Conservation (phyloP, 2,113 vertebrate species). For the Limnothrissa miodon region DNA sequence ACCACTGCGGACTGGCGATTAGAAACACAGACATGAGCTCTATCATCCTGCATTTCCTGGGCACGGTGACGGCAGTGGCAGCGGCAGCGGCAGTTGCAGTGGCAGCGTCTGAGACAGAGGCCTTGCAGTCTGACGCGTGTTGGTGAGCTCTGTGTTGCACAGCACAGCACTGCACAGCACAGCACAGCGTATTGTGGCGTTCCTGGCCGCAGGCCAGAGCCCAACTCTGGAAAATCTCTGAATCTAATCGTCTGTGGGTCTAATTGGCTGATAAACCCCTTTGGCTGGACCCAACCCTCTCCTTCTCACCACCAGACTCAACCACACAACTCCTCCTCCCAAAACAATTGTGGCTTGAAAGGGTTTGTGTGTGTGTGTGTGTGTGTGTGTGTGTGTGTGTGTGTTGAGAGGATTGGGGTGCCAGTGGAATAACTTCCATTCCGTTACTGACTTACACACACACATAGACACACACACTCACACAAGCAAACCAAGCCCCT, state of each 20-base stretch:
- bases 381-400: too few relatives aligned
- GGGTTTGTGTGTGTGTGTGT: too few relatives aligned
- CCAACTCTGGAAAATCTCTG: conserved; percentile 44
- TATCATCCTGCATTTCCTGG: conserved; percentile 43
- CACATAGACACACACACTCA: not conserved
- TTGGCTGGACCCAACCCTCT: not conserved
- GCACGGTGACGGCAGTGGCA: conserved; percentile 1
- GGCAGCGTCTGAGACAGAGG: not conserved
- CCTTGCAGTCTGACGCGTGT: too few relatives aligned
- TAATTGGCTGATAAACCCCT: conserved; percentile 40
- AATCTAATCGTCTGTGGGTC: conserved; percentile 40
- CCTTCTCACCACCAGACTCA: not conserved
- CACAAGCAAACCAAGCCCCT: not conserved
- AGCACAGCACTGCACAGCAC: not conserved
- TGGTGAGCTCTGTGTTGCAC: not conserved
- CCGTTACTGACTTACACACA: not conserved
- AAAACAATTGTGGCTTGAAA: too few relatives aligned
- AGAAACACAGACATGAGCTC: not conserved
- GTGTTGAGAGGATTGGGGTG: too few relatives aligned
- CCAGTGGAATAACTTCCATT: too few relatives aligned
- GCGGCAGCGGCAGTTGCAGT: not conserved
- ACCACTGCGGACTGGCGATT: not conserved
- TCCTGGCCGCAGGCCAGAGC: not conserved
- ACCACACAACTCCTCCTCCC: too few relatives aligned
- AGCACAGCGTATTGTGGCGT: too few relatives aligned